Conservation (phyloP, 2,888 invertebrate species). For the Drosophila rellima region DNA sequence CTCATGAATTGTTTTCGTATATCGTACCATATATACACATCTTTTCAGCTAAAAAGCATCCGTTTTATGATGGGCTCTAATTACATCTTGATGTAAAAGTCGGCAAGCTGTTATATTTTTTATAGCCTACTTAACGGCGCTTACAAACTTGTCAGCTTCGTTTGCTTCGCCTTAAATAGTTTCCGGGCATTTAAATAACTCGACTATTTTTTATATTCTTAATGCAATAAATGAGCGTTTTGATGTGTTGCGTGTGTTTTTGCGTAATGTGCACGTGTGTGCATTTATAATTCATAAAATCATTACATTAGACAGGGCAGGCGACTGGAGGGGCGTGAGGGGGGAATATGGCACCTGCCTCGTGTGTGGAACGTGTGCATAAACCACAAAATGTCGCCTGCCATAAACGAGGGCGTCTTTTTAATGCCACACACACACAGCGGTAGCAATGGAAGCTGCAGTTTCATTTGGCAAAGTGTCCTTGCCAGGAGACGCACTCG, state of each 20-base stretch:
- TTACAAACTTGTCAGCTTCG: slow-evolving; percentile 58
- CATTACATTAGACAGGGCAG: slow-evolving; percentile 79
- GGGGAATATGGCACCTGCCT: slow-evolving; percentile 42
- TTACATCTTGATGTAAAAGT: slow-evolving; percentile 52
- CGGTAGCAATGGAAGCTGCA: slow-evolving; percentile 39
- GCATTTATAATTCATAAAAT: slow-evolving; percentile 83
- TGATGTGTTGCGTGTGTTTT: slow-evolving; percentile 12
- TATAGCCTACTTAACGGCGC: slow-evolving; percentile 71
- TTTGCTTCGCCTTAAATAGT: slow-evolving; percentile 46
- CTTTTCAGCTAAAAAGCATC: slow-evolving; percentile 20
- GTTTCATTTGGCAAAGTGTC: slow-evolving; percentile 73
- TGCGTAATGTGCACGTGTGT: slow-evolving; percentile 61
- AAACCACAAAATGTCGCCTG: slow-evolving; percentile 79
- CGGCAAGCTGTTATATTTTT: slow-evolving; percentile 37
- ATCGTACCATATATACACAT: slow-evolving; percentile 4
- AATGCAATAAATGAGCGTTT: slow-evolving; percentile 47
- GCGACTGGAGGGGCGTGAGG: background rate
- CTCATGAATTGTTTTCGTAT: slow-evolving; percentile 21
- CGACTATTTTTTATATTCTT: slow-evolving; percentile 51
- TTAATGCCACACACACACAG: slow-evolving; percentile 55
- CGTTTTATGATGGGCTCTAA: slow-evolving; percentile 53
- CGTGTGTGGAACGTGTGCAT: slow-evolving; percentile 72
- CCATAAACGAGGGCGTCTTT: slow-evolving; percentile 74
- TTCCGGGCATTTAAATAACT: slow-evolving; percentile 70
- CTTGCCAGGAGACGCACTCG: slow-evolving; percentile 34